Evolutionary conservation across 2,797 vertebrate genomes (phyloP).

Genomic region (Okamejei kenojei): DNA sequence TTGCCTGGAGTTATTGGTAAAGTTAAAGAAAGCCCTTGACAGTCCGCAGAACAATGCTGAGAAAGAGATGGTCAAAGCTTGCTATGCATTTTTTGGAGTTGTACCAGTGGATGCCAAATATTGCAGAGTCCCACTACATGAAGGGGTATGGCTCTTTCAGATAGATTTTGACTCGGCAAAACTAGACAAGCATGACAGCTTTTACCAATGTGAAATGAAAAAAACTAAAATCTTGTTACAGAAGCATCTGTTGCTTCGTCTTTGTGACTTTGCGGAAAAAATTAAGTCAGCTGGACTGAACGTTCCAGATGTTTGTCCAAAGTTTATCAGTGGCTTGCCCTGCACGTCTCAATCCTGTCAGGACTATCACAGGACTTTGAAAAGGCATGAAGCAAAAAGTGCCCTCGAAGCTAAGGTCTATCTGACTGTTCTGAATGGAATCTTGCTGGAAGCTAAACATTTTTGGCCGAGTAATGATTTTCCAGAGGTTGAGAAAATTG

Average conservation of each 20-base stretch:
- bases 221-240: slow-evolving; percentile 54
- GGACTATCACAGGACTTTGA: slow-evolving; percentile 53
- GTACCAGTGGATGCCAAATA: slow-evolving; percentile 49
- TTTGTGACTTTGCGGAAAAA: slow-evolving; percentile 51
- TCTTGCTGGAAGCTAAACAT: slow-evolving; percentile 55
- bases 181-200: slow-evolving; percentile 51
- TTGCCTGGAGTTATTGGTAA: slow-evolving; percentile 55
- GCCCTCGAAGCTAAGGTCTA: slow-evolving; percentile 57
- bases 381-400: slow-evolving; percentile 51
- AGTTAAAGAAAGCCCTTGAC: slow-evolving; percentile 52
- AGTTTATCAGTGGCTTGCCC: slow-evolving; percentile 56
- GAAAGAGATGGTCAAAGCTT: slow-evolving; percentile 64
- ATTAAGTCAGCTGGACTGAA: slow-evolving; percentile 42
- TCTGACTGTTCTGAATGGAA: slow-evolving; percentile 55
- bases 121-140: slow-evolving; percentile 57
- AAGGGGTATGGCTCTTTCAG: slow-evolving; percentile 54
- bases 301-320: slow-evolving; percentile 54
- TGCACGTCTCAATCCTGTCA: slow-evolving; percentile 54
- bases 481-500: slow-evolving; percentile 49
- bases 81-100: slow-evolving; percentile 66
- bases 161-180: slow-evolving; percentile 44
- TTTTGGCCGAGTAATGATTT: slow-evolving; percentile 50
- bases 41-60: slow-evolving; percentile 58
- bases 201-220: slow-evolving; percentile 48
- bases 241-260: slow-evolving; percentile 55